These are phyloP conservation scores for Microctenopoma lineatum DNA, from an alignment of 2,797 vertebrate genomes.

Conservation along the genomic window DNA sequence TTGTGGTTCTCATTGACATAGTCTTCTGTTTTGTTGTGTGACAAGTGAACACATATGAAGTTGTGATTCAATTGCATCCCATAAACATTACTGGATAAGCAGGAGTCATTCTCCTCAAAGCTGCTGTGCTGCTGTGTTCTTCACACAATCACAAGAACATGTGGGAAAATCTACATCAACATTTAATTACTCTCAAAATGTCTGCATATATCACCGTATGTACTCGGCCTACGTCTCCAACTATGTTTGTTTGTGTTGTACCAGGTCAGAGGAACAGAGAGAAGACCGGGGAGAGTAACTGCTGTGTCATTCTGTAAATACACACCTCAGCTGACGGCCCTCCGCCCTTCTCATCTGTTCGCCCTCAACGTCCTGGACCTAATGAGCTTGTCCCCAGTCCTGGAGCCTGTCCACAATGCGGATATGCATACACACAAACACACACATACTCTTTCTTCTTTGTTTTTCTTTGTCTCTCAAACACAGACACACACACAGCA, in stretches of 20 bases:
- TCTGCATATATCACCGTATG: not conserved
- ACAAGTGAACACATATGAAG: not conserved
- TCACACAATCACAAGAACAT: not conserved
- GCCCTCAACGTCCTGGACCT: conserved; percentile 61
- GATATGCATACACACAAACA: conserved; percentile 49
- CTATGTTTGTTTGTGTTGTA: conserved; percentile 49
- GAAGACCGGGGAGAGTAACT: conserved; percentile 99
- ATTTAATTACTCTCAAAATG: not conserved
- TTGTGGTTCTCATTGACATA: not conserved
- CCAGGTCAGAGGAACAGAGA: conserved; percentile 97
- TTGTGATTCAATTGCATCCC: not conserved
- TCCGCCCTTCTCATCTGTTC: conserved; percentile 52
- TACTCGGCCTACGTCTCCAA: not conserved
- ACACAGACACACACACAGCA: conserved; percentile 16
- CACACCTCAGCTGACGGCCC: conserved; percentile 71
- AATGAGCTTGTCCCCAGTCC: conserved; percentile 55
- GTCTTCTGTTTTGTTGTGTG: not conserved
- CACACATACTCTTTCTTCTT: conserved; percentile 3
- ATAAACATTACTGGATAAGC: not conserved
- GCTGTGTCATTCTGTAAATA: conserved; percentile 97
- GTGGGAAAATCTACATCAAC: not conserved
- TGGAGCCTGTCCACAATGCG: conserved; percentile 78
- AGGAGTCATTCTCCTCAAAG: not conserved
- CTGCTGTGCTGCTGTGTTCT: not conserved
- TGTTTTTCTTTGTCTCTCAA: not conserved